Evolutionary conservation across 1,140 invertebrate species (phyloP), one percentile per base, ranked within the genome.

Genomic region (Chrysopa pallens): DNA sequence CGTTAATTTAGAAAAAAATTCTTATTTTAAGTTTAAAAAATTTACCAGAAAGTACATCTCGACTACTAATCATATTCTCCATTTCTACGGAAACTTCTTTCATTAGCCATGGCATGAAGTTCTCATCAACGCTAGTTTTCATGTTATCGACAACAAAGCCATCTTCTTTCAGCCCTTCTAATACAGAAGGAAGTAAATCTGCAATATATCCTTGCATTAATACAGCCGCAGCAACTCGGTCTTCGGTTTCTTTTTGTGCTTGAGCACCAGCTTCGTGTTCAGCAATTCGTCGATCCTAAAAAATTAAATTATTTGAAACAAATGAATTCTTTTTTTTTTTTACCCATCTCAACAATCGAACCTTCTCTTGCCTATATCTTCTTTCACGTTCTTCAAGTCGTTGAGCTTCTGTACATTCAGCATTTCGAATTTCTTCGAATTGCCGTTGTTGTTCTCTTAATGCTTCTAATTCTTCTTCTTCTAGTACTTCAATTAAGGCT

Each of bases 21-120:
- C 8, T 40, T 36, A 9, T 27, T 40, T 17, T 38, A 31, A 31
- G 29, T 33, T 33, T 33, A 6, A 7, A 31, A 31, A 33, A 33
- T n/a, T 51, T 60, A 80, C 79, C 78, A 58, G 77, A 76, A 14
- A 91, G 66, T 28, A 89, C 67, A 54, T 85, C 75, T 40, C 78
- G 69, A 43, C 81, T 85, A 47, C 80, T 76, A 38, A 86, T 73
- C 58, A 84, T 74, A 38, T 76, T 76, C 36, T 84, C 74, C 46
- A 90, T 70, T 61, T 90, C 81, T 42, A 72, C 64, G 31, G 78
- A 75, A 11, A 91, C 83, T 59, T 86, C 80, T 11, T 76, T 73
- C 60, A 85, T 76, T 45, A 92, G 62, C 86, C 86, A 91, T n/a
- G 84, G 83, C 69, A 89, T 78, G 58, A 89, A 81, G 37, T 74